Conservation (phyloP, 1,140 invertebrate genomes). For the Drosophila neocordata region DNA sequence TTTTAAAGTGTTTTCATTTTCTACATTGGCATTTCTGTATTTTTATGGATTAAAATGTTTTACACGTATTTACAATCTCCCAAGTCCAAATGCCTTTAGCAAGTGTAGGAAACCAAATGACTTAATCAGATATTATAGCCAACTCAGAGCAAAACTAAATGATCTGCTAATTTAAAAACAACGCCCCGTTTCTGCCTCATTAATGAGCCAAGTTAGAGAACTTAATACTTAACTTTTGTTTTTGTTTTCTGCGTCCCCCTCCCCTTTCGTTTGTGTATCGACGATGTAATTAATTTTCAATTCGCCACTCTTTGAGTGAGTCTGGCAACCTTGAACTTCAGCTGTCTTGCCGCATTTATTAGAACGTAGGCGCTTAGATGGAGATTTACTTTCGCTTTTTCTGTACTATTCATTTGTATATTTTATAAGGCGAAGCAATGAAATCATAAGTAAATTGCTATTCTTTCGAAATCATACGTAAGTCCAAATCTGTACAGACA, state of each 20-base stretch:
- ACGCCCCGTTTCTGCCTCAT: constrained; percentile 35
- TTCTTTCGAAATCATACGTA: constrained; percentile 60
- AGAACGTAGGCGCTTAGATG: constrained; percentile 54
- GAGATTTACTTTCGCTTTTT: constrained; percentile 69
- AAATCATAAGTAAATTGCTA: constrained; percentile 28
- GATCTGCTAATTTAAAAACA: constrained; percentile 59
- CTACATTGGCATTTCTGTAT: too few species aligned
- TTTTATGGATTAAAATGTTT: too few species aligned
- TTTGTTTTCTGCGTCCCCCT: neutral
- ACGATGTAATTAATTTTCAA: constrained; percentile 70
- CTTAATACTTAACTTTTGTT: constrained; percentile 8
- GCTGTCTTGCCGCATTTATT: constrained; percentile 40
- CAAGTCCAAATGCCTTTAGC: neutral
- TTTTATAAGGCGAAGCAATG: constrained; percentile 5
- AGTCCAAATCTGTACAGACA: constrained; percentile 14
- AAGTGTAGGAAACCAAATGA: constrained; percentile 26
- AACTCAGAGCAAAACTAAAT: constrained; percentile 31
- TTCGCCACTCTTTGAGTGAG: constrained; percentile 60
- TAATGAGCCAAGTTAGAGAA: constrained; percentile 30
- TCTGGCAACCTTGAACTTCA: constrained; percentile 66
- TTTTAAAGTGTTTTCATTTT: too few species aligned
- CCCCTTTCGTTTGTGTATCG: neutral
- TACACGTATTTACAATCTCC: neutral
- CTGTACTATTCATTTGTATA: neutral
- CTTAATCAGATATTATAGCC: constrained; percentile 24